Base-by-base conservation (phyloP, 2,113 vertebrate genomes). In the Leucopsar rothschildi region DNA sequence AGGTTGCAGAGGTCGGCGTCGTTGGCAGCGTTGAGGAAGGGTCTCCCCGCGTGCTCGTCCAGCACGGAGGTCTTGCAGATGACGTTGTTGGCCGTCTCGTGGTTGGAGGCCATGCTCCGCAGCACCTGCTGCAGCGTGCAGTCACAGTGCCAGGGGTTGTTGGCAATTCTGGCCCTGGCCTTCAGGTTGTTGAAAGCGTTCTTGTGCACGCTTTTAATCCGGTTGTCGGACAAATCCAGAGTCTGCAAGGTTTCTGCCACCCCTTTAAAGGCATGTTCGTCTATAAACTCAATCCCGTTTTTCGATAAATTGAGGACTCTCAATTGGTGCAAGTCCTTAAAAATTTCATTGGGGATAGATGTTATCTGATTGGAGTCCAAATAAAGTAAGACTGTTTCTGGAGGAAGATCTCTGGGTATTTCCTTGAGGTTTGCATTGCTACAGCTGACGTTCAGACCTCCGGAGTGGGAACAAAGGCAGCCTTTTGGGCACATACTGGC, bases 111-210 rank as follows among this genome's bases (percentile, higher is more conserved):
- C 99, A 99, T 99, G 94, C 98, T 99, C 16, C 99, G 98, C 80
- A 99, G 97, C 61, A 99, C 99, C 97, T 99, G 99, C 98, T 99
- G 99, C 50, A 99, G 98, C 0, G 99, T 99, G 70, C 99, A 99
- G 98, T 99, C 99, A 82, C 99, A 99, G 96, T 99, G 99, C 99
- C 99, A 99, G 44, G 99, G 99, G 93, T 99, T 99, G 96, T 99
- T 99, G 39, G 99, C 98, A 77, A 99, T 99, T 53, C 99, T 98
- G 91, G 99, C 98, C 52, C 99, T 98, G 25, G 99, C 99, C 97
- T 99, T 99, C 80, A 99, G 97, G 89, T 99, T 98, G 50, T 98
- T 98, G 86, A 99, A 99, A 64, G 99, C 99, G 5, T 99, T 99
- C 97, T 99, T 99, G 97, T 99, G 99, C 87, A 99, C 99, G 3